phyloP scores from a whole-genome alignment of 2,888 invertebrate genomes.

The Troglohyphantes excavatus region DNA sequence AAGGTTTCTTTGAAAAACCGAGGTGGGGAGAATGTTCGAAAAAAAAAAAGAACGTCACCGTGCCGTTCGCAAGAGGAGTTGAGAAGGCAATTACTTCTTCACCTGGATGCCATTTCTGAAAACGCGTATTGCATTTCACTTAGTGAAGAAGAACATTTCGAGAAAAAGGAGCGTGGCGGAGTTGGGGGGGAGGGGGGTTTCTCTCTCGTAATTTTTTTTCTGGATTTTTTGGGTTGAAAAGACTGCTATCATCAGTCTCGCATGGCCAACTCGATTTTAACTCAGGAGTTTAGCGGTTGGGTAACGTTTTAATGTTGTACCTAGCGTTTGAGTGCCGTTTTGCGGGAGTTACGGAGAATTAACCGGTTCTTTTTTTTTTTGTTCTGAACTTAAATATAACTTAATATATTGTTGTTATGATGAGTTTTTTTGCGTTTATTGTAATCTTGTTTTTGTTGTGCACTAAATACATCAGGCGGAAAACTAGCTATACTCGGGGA shows the following conservation, averaged over 20 bases:
- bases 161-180: not conserved
- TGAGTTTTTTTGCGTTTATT: no score
- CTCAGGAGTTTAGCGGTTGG: not conserved
- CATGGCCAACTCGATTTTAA: constrained; percentile 20
- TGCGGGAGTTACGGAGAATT: no score
- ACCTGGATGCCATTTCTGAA: constrained; percentile 17
- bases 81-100: constrained; percentile 33
- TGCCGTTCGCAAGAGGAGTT: constrained; percentile 23
- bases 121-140: constrained; percentile 20
- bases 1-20: constrained; percentile 26
- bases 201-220: not conserved
- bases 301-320: constrained; percentile 25
- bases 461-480: no score
- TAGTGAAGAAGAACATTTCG: constrained; percentile 2
- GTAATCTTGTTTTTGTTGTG: no score
- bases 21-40: not conserved
- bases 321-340: not conserved
- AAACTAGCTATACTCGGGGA: no score
- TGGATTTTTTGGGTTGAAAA: not conserved
- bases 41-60: not conserved
- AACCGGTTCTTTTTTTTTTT: no score
- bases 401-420: no score
- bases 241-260: not conserved
- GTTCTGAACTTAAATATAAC: no score
- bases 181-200: not conserved